Evolutionary conservation across 2,888 invertebrate genomes (phyloP).

Genomic region (Sphaeridia pumilis): DNA sequence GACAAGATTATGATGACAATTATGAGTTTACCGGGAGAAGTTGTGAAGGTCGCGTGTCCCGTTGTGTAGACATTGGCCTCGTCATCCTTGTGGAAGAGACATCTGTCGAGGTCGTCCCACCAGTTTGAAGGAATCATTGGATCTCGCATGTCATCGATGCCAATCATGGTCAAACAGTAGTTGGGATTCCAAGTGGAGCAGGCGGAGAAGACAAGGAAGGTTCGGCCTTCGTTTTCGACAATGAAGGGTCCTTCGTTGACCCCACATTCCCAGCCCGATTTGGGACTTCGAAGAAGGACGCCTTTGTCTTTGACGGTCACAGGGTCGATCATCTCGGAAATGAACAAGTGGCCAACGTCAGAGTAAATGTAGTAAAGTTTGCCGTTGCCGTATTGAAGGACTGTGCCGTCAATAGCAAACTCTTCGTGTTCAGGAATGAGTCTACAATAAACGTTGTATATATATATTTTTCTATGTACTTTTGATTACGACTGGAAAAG

Average conservation of each 20-base stretch:
- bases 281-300: constrained; percentile 23
- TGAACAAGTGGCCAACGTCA: constrained; percentile 33
- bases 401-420: constrained; percentile 30
- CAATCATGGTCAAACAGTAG: constrained; percentile 31
- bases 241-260: constrained; percentile 31
- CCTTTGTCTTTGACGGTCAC: constrained; percentile 25
- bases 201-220: constrained; percentile 32
- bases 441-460: too few relatives aligned
- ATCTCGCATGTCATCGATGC: constrained; percentile 27
- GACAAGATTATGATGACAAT: background rate
- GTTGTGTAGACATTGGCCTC: constrained; percentile 27
- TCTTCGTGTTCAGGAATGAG: constrained; percentile 15
- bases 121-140: constrained; percentile 30
- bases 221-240: constrained; percentile 25
- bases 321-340: constrained; percentile 32
- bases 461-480: too few relatives aligned
- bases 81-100: constrained; percentile 27
- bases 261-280: constrained; percentile 28
- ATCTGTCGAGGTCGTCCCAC: constrained; percentile 22
- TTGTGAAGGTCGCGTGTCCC: constrained; percentile 29
- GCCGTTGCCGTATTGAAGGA: constrained; percentile 26
- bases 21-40: constrained; percentile 10
- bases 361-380: constrained; percentile 31
- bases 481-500: too few relatives aligned
- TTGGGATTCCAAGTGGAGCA: constrained; percentile 33